phyloP scores from a whole-genome alignment of 2,797 vertebrate genomes.

The Mallotus villosus region DNA sequence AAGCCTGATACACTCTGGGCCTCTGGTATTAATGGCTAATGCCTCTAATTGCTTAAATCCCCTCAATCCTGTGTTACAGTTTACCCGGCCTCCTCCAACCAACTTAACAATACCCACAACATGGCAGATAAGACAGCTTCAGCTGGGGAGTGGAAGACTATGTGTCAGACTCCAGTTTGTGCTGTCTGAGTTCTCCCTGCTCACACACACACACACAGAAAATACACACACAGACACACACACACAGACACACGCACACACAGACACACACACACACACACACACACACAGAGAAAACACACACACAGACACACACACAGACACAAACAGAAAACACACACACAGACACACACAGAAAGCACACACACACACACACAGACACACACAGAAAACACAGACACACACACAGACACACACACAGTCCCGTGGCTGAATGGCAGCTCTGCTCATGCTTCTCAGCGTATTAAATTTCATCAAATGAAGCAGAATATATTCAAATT shows the following conservation, averaged over 20 bases:
- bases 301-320: no score
- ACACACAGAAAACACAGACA: no score
- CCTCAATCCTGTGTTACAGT: background rate
- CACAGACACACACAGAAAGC: no score
- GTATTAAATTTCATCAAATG: background rate
- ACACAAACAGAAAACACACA: no score
- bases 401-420: no score
- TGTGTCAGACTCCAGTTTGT: no score
- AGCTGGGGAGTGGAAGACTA: background rate
- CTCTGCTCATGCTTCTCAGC: background rate
- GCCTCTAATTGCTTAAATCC: background rate
- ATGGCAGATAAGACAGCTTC: background rate
- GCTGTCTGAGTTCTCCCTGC: background rate
- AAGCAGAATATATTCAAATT: background rate
- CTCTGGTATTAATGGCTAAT: background rate
- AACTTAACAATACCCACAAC: background rate
- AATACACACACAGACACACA: no score
- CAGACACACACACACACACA: no score
- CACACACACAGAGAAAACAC: no score
- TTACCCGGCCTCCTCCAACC: background rate
- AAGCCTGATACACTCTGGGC: background rate
- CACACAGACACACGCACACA: no score
- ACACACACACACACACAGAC: no score
- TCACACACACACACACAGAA: background rate
- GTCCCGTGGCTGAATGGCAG: background rate